Percentiles rank a stretch among this genome's conserved stretches.
Evolutionary conservation across 2,888 invertebrate genomes (phyloP).

Genomic region (Torymus auratus): DNA sequence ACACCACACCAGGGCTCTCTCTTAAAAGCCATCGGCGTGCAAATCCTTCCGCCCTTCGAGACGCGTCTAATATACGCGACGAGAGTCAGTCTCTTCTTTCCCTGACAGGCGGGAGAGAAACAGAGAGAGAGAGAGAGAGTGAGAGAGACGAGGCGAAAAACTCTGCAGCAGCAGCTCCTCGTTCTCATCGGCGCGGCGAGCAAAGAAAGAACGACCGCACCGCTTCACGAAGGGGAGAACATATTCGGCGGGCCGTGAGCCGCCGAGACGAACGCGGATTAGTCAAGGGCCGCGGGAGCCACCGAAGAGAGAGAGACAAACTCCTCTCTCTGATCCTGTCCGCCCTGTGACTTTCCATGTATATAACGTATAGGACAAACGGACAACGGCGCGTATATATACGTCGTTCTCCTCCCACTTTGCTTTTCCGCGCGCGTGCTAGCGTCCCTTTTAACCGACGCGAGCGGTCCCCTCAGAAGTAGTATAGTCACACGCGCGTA

Average conservation of each 20-base stretch:
- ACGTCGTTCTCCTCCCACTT: not conserved
- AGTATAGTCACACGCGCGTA: not conserved
- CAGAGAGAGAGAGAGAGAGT: not conserved
- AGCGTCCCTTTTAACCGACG: not conserved
- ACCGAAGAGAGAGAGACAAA: no score
- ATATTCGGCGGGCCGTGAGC: constrained; percentile 65
- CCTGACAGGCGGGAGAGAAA: not conserved
- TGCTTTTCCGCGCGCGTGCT: not conserved
- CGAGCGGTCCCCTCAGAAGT: not conserved
- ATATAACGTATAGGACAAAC: not conserved
- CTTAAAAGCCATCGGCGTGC: not conserved
- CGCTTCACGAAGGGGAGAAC: not conserved
- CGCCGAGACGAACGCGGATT: constrained; percentile 74
- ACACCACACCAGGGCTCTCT: not conserved
- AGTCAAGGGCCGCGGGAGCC: constrained; percentile 69
- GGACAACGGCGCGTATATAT: not conserved
- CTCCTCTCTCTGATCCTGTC: constrained; percentile 40
- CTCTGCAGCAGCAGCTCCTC: not conserved
- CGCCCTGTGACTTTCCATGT: constrained; percentile 54
- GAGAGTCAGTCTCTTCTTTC: no score
- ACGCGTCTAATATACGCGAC: no score
- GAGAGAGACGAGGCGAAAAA: not conserved
- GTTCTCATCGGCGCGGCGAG: constrained; percentile 14
- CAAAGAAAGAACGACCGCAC: not conserved
- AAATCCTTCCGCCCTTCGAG: constrained; percentile 1